These are phyloP conservation scores for Leuciscus waleckii DNA, from an alignment of 2,797 vertebrate species.

Conservation along the genomic window DNA sequence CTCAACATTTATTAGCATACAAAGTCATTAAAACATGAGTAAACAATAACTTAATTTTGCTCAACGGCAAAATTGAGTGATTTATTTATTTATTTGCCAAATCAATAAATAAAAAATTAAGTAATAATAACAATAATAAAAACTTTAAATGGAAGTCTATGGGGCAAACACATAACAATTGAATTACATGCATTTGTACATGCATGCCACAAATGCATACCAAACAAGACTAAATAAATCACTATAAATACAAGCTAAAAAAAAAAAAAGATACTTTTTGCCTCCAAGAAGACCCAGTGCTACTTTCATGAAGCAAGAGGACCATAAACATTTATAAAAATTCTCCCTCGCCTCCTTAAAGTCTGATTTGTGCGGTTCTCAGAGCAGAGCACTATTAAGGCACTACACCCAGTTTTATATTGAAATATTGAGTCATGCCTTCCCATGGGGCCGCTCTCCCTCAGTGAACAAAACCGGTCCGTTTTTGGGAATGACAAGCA, in stretches of 20 bases:
- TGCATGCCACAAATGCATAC: background rate
- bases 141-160: background rate
- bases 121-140: background rate
- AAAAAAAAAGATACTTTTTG: no score
- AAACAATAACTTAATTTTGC: background rate
- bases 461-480: slow-evolving; percentile 24
- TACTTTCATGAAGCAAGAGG: background rate
- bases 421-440: slow-evolving; percentile 33
- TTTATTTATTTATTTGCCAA: background rate
- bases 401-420: slow-evolving; percentile 38
- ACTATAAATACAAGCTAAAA: background rate
- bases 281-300: no score
- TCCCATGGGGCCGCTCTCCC: slow-evolving; percentile 32
- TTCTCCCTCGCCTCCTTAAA: slow-evolving; percentile 15
- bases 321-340: background rate
- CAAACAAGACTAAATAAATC: background rate
- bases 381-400: slow-evolving; percentile 22
- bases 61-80: background rate
- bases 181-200: background rate
- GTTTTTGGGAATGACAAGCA: slow-evolving; percentile 18
- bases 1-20: no score
- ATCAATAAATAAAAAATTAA: background rate
- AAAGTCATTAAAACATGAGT: background rate
- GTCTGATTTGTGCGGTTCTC: background rate
- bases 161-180: background rate